These are phyloP conservation scores for Cataglyphis cursor DNA, from an alignment of 2,888 invertebrate species.

Conservation along the genomic window DNA sequence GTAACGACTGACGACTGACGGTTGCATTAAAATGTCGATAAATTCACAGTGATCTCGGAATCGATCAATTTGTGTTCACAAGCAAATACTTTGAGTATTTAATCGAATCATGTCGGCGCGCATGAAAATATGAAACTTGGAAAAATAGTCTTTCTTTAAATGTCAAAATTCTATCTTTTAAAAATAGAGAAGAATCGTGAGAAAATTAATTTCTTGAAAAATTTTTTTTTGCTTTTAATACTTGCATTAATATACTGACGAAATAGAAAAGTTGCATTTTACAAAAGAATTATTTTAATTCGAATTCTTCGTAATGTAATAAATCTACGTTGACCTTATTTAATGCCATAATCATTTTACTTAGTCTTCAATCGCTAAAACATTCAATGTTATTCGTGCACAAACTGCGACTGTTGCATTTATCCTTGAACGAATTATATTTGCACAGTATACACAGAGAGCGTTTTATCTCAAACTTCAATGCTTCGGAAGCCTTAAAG, in stretches of 20 bases:
- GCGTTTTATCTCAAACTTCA: neutral
- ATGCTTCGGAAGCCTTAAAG: neutral
- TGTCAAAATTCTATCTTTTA: neutral
- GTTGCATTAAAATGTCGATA: conserved; percentile 37
- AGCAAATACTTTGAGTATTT: neutral
- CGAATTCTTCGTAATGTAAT: neutral
- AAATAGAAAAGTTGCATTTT: neutral
- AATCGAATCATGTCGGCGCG: neutral
- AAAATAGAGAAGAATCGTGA: neutral
- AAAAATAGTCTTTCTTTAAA: neutral
- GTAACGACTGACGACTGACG: conserved; percentile 28
- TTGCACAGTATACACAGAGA: neutral
- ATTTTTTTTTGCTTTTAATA: neutral
- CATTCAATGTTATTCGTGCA: neutral
- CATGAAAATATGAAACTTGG: neutral
- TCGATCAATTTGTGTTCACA: neutral
- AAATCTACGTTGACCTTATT: neutral
- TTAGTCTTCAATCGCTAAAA: neutral
- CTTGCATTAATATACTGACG: neutral
- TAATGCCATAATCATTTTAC: neutral
- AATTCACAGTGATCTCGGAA: conserved; percentile 9
- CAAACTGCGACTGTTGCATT: neutral
- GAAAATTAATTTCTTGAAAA: neutral
- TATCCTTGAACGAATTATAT: conserved; percentile 6
- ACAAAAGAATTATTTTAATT: neutral